Percentiles rank a stretch among this genome's conserved stretches.
phyloP scores from a whole-genome alignment of 2,888 invertebrate genomes.

The Galeruca laticollis region DNA sequence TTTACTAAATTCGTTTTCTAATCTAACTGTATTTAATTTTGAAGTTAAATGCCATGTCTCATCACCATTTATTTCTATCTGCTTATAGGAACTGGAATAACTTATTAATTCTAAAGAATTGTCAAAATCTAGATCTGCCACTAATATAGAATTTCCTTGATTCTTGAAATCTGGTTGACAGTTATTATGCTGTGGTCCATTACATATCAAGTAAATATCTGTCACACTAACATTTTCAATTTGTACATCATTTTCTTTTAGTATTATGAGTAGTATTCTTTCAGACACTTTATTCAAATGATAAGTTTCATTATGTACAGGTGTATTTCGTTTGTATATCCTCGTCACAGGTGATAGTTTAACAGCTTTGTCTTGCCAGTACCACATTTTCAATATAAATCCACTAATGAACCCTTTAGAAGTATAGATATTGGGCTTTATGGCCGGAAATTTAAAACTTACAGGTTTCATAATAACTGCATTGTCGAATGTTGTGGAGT shows the following conservation, averaged over 20 bases:
- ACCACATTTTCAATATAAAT: conserved; percentile 87
- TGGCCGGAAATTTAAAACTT: conserved; percentile 73
- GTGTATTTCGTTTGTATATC: conserved; percentile 49
- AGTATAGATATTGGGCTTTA: conserved; percentile 57
- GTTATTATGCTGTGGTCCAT: conserved; percentile 60
- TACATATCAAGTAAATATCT: conserved; percentile 82
- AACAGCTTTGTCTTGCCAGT: conserved; percentile 71
- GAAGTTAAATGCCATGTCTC: conserved; percentile 74
- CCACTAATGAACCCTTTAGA: conserved; percentile 74
- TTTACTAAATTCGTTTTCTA: conserved; percentile 80
- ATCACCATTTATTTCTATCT: conserved; percentile 69
- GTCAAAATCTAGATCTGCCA: conserved; percentile 82
- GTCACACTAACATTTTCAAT: conserved; percentile 84
- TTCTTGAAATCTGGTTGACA: conserved; percentile 83
- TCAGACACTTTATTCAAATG: conserved; percentile 66
- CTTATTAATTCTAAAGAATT: conserved; percentile 83
- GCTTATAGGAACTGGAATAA: conserved; percentile 76
- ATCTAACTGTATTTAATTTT: conserved; percentile 76
- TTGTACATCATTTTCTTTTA: conserved; percentile 78
- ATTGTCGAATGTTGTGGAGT: conserved; percentile 73
- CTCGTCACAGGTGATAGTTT: conserved; percentile 47
- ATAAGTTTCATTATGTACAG: conserved; percentile 51
- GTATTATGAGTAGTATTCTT: conserved; percentile 81
- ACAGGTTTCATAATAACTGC: conserved; percentile 82
- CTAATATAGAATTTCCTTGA: conserved; percentile 79